Percentiles rank a stretch among this genome's conserved stretches.
Evolutionary conservation across 2,113 vertebrate genomes (phyloP).

Genomic region (Tragelaphus scriptus): DNA sequence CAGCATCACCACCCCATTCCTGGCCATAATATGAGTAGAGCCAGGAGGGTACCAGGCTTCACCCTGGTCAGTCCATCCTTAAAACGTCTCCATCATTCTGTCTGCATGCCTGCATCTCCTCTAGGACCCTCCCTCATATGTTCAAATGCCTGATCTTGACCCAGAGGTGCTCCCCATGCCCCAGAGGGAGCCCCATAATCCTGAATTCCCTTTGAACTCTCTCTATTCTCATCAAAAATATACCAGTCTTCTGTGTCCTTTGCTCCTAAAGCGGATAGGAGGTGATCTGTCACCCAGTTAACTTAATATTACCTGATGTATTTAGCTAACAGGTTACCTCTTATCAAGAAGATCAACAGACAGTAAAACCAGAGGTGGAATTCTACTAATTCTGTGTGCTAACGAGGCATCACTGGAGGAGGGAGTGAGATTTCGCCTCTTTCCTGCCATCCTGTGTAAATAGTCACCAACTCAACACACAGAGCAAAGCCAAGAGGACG

Average conservation of each 20-base stretch:
- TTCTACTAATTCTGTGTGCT: background rate
- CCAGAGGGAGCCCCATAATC: background rate
- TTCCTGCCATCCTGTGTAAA: background rate
- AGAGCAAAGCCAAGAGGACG: background rate
- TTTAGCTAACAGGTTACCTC: background rate
- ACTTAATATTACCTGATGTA: background rate
- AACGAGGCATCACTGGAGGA: background rate
- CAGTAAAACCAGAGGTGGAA: background rate
- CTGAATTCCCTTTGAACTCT: background rate
- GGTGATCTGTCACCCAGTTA: background rate
- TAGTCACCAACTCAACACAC: background rate
- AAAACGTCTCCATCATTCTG: background rate
- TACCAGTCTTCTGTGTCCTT: background rate
- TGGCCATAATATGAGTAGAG: background rate
- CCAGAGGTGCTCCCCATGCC: background rate
- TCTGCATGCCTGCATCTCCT: no score
- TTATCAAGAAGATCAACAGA: background rate
- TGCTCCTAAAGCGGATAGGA: background rate
- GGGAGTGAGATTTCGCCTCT: background rate
- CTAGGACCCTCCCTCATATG: background rate
- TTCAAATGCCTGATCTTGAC: background rate
- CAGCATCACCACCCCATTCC: background rate
- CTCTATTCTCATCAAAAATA: background rate
- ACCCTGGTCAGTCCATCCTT: background rate
- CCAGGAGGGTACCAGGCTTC: background rate